A percentile compares a stretch with the other conserved stretches of the same genome.
Conservation (phyloP, 2,888 invertebrate species). For the Brachyptera putata region DNA sequence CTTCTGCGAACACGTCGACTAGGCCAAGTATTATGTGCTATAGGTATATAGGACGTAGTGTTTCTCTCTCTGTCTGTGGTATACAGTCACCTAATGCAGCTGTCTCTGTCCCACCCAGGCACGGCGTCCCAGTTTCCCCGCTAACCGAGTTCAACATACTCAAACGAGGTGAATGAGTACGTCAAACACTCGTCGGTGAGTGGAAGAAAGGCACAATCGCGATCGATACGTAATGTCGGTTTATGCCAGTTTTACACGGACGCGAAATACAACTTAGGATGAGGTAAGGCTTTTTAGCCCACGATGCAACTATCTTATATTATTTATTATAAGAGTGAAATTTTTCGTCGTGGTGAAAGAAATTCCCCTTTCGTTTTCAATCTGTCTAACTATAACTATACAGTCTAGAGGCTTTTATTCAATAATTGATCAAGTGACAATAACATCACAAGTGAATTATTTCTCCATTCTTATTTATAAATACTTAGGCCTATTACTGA, state of each 20-base stretch:
- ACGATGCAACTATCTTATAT: constrained; percentile 18
- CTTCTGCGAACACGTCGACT: not conserved
- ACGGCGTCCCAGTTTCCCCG: constrained; percentile 41
- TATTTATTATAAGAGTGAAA: constrained; percentile 13
- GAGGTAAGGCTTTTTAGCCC: constrained; percentile 20
- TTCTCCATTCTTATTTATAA: too few species aligned
- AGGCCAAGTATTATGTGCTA: not conserved
- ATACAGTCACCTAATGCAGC: not conserved
- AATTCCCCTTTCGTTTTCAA: constrained; percentile 24
- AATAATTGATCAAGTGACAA: too few species aligned
- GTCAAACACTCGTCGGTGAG: constrained; percentile 28
- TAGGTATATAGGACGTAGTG: not conserved
- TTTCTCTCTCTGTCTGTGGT: not conserved
- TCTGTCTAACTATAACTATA: too few species aligned
- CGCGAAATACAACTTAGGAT: not conserved
- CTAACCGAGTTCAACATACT: constrained; percentile 41
- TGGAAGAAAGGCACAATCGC: constrained; percentile 16
- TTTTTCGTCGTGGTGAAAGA: constrained; percentile 8
- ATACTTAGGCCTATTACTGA: too few species aligned
- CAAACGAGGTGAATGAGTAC: constrained; percentile 40
- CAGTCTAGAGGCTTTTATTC: too few species aligned
- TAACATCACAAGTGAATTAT: too few species aligned
- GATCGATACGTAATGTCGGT: not conserved
- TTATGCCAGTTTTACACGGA: not conserved
- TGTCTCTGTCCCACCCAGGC: constrained; percentile 17